A percentile compares a stretch with the other conserved stretches of the same genome.
phyloP scores from a whole-genome alignment of 1,140 invertebrate species.

The Apis laboriosa region DNA sequence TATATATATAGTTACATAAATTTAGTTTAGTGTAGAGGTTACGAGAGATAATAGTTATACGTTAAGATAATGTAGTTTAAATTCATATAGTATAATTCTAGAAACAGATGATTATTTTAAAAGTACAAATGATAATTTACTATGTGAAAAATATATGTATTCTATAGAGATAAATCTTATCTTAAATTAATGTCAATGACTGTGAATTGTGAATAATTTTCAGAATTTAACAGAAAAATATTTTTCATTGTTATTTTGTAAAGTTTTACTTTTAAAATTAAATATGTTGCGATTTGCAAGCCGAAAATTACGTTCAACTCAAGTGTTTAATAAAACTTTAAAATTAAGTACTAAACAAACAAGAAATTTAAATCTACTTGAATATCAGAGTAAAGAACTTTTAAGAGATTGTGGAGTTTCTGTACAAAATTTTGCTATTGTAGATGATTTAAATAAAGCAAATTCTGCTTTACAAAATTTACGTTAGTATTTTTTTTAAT shows the following conservation, averaged over 20 bases:
- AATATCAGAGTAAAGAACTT: slow-evolving; percentile 98
- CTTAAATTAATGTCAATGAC: neutral
- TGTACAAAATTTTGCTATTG: slow-evolving; percentile 96
- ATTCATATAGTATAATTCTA: slow-evolving; percentile 8
- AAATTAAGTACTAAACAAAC: slow-evolving; percentile 67
- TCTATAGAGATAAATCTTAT: neutral
- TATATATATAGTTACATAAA: neutral
- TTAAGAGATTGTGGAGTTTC: slow-evolving; percentile 93
- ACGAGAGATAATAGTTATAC: neutral
- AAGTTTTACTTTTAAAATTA: slow-evolving; percentile 46
- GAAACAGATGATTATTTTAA: neutral
- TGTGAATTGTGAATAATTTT: neutral
- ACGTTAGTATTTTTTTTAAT: slow-evolving; percentile 83
- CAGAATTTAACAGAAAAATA: neutral
- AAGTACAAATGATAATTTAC: neutral
- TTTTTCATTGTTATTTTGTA: neutral
- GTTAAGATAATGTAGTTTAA: neutral
- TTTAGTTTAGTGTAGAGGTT: neutral
- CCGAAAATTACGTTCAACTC: slow-evolving; percentile 32
- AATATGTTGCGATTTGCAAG: slow-evolving; percentile 65
- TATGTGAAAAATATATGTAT: slow-evolving; percentile 1
- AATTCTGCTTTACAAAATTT: slow-evolving; percentile 87
- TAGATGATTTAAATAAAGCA: slow-evolving; percentile 87
- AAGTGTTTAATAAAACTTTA: slow-evolving; percentile 69
- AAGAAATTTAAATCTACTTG: slow-evolving; percentile 94